A percentile compares a stretch with the other conserved stretches of the same genome.
Conservation (phyloP, 2,888 invertebrate species). For the Andrena minutula region DNA sequence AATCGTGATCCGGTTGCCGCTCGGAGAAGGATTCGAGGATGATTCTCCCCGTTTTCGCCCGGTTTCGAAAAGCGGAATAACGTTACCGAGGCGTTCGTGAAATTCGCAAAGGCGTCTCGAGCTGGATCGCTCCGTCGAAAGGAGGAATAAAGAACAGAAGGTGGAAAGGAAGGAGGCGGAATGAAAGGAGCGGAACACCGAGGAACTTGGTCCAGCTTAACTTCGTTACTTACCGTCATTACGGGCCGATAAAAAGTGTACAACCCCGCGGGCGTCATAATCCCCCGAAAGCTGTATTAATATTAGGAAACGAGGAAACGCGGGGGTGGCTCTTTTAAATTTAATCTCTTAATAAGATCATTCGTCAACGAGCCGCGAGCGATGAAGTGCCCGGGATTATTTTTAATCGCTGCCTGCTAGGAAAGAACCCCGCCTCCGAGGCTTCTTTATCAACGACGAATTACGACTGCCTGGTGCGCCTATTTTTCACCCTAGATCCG, state of each 20-base stretch:
- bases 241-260: slow-evolving; percentile 71
- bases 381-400: slow-evolving; percentile 70
- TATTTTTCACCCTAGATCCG: slow-evolving; percentile 57
- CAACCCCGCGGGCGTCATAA: slow-evolving; percentile 69
- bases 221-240: slow-evolving; percentile 73
- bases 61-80: neutral
- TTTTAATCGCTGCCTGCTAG: slow-evolving; percentile 62
- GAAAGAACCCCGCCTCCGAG: neutral
- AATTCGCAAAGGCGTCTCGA: slow-evolving; percentile 36
- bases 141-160: neutral
- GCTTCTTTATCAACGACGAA: slow-evolving; percentile 59
- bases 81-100: slow-evolving; percentile 57
- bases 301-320: slow-evolving; percentile 73
- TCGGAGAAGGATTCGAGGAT: neutral
- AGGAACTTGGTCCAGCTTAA: slow-evolving; percentile 62
- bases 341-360: slow-evolving; percentile 78
- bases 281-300: slow-evolving; percentile 73
- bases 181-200: slow-evolving; percentile 10
- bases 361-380: slow-evolving; percentile 73
- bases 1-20: slow-evolving; percentile 36
- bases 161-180: neutral
- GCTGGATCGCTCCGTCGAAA: slow-evolving; percentile 8
- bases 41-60: neutral
- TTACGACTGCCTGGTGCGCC: slow-evolving; percentile 44
- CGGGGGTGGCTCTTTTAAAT: slow-evolving; percentile 71